Evolutionary conservation across 2,888 invertebrate species (phyloP).

Genomic region (Scaptomyza reducta): DNA sequence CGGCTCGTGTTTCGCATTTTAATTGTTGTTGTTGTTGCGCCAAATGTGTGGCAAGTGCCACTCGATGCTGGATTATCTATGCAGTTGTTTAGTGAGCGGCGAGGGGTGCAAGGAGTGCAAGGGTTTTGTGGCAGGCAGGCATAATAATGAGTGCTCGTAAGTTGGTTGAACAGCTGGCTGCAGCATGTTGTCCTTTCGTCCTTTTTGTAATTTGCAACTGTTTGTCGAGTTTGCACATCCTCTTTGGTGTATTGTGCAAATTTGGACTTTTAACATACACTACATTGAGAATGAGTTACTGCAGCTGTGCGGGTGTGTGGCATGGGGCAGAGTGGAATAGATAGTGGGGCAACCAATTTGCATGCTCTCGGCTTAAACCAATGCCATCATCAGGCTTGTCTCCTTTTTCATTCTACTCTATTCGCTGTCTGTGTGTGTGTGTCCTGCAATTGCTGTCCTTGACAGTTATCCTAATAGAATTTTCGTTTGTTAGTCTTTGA

Average conservation of each 20-base stretch:
- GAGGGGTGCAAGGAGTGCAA: conserved; percentile 2
- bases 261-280: conserved; percentile 36
- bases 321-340: background rate
- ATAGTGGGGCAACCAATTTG: conserved; percentile 42
- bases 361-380: conserved; percentile 35
- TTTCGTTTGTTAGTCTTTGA: conserved; percentile 21
- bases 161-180: conserved; percentile 45
- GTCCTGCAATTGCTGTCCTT: conserved; percentile 43
- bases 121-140: background rate
- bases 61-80: conserved; percentile 65
- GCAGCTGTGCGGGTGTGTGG: background rate
- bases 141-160: conserved; percentile 23
- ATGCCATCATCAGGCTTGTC: conserved; percentile 28
- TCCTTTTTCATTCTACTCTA: too few relatives aligned
- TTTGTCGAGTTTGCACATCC: conserved; percentile 74
- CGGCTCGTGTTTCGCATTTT: conserved; percentile 66
- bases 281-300: background rate
- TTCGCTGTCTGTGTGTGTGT: background rate
- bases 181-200: conserved; percentile 47
- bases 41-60: conserved; percentile 42
- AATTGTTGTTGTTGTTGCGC: conserved; percentile 39
- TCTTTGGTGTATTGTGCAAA: conserved; percentile 74
- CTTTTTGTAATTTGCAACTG: conserved; percentile 69
- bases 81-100: conserved; percentile 46
- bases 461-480: conserved; percentile 48